Base-by-base conservation (phyloP, 1,140 invertebrate genomes). In the Zaprionus kolodkinae region DNA sequence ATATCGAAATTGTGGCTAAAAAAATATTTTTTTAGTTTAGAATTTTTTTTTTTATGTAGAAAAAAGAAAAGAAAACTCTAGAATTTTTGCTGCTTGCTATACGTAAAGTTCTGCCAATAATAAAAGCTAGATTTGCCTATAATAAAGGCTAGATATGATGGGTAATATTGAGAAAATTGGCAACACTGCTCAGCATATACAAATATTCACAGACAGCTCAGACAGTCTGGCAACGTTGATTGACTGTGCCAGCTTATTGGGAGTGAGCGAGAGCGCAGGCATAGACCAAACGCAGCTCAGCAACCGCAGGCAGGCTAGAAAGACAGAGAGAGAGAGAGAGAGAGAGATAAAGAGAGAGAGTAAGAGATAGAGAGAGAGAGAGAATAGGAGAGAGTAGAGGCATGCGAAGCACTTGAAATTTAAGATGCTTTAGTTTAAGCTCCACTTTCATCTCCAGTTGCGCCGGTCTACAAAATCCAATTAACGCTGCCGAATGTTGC, bases 391-490 rank as follows among this genome's bases (percentile, higher is more conserved):
- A 12, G 6, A 57, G 10, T 11, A 54, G 54, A 25, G 36, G 35
- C 15, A 6, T 33, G 21, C 17, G 10, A 36, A 60, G 38, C 30
- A 48, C 21, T 65, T 52, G 45, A 45, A 73, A 61, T 69, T 56
- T 48, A 73, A 62, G 59, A 70, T 74, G 38, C 36, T 50, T 67
- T 61, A 35, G 43, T 73, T 68, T 56, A 38, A 54, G 33, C 21
- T 45, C 9, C 54, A 61, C 54, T 55, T 76, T 56, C 63, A 66
- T 72, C 55, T 62, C 17, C 40, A 63, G 48, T 30, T 56, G 68
- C 67, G 45, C 38, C 57, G 27, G 36, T 30, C 50, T 56, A 60
- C 68, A 72, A 76, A 83, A 83, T 83, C 79, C 84, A 86, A 86
- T 87, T 87, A 87, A 81, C 74, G 66, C 68, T 33, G 63, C 50